Evolutionary conservation across 2,888 invertebrate species (phyloP).

Genomic region (Sylvicola cinctus): DNA sequence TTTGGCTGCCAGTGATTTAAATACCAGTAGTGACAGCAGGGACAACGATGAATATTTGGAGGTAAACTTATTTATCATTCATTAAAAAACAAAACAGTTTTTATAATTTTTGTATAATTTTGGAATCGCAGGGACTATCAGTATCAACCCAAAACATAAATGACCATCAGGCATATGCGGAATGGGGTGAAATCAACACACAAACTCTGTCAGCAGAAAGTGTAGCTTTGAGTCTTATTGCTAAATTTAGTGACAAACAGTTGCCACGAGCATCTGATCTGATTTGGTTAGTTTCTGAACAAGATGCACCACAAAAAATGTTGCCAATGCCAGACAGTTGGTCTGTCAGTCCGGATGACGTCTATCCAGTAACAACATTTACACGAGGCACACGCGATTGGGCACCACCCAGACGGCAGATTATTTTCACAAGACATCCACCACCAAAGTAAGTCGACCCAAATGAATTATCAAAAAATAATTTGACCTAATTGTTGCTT

Average conservation of each 20-base stretch:
- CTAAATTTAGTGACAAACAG: slow-evolving; percentile 53
- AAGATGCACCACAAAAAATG: slow-evolving; percentile 56
- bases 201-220: slow-evolving; percentile 51
- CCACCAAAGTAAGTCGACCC: slow-evolving; percentile 35
- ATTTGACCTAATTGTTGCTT: too few relatives aligned
- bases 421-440: slow-evolving; percentile 60
- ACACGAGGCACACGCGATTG: slow-evolving; percentile 58
- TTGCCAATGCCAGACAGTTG: slow-evolving; percentile 54
- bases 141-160: too few relatives aligned
- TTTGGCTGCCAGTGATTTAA: too few relatives aligned
- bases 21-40: too few relatives aligned
- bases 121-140: too few relatives aligned
- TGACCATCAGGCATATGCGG: slow-evolving; percentile 17
- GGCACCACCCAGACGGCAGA: slow-evolving; percentile 69
- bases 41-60: too few relatives aligned
- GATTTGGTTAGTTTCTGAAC: slow-evolving; percentile 33
- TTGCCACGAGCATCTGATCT: slow-evolving; percentile 56
- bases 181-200: slow-evolving; percentile 17
- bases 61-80: too few relatives aligned
- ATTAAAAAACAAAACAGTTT: too few relatives aligned
- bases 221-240: slow-evolving; percentile 54
- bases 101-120: too few relatives aligned
- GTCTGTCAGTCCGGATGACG: slow-evolving; percentile 40
- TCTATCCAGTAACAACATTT: slow-evolving; percentile 21
- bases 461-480: too few relatives aligned